phyloP scores from a whole-genome alignment of 1,140 invertebrate genomes.

The Pogonus chalceus region DNA sequence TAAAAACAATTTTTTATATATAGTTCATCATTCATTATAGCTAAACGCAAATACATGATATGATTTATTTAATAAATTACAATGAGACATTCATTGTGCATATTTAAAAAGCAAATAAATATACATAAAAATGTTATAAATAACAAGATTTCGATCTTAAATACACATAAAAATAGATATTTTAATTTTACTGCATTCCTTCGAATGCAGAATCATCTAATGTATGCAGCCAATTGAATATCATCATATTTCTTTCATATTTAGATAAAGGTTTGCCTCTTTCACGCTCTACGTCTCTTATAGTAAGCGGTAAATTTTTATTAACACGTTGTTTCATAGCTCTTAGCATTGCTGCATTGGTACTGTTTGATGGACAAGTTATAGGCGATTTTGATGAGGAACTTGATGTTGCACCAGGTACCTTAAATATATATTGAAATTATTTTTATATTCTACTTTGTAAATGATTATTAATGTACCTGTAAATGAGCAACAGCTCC shows the following conservation, averaged over 20 bases:
- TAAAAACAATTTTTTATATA: no score
- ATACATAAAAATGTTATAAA: neutral
- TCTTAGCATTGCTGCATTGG: conserved; percentile 31
- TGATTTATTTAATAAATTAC: neutral
- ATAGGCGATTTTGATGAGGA: conserved; percentile 28
- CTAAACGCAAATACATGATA: no score
- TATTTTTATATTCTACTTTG: no score
- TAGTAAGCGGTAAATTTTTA: conserved; percentile 52
- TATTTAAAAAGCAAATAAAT: neutral
- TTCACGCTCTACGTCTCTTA: conserved; percentile 70
- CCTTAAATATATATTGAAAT: no score
- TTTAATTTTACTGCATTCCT: conserved; percentile 35
- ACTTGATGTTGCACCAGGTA: conserved; percentile 15
- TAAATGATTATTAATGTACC: no score
- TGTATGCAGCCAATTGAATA: conserved; percentile 83
- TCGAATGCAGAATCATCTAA: conserved; percentile 58
- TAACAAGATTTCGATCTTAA: neutral
- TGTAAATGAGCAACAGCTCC: conserved; percentile 39
- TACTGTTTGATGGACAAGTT: conserved; percentile 23
- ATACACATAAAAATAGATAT: neutral
- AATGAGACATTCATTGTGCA: neutral
- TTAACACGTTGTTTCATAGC: conserved; percentile 38
- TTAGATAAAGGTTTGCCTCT: conserved; percentile 73
- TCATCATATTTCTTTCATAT: conserved; percentile 86
- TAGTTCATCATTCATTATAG: no score